Percentiles rank a stretch among this genome's conserved stretches.
These are phyloP conservation scores for Entomobrya proxima DNA, from an alignment of 2,888 invertebrate species.

Conservation along the genomic window DNA sequence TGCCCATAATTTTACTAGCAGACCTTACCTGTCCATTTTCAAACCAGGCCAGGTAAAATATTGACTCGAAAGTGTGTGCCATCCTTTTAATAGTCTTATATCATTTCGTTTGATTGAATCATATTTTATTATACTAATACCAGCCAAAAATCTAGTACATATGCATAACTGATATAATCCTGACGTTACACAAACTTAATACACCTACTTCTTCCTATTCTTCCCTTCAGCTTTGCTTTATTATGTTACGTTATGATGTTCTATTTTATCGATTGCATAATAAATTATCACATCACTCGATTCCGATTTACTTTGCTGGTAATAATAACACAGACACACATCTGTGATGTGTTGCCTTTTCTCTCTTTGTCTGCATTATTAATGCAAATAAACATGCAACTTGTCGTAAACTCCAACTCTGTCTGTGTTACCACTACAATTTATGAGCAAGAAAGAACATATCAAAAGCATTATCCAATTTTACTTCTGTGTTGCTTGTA, in stretches of 20 bases:
- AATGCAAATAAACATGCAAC: constrained; percentile 60
- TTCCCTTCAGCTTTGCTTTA: neutral
- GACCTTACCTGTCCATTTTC: constrained; percentile 23
- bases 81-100: no score
- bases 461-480: neutral
- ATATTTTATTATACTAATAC: no score
- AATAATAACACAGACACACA: constrained; percentile 23
- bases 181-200: neutral
- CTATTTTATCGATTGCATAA: constrained; percentile 62
- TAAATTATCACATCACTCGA: constrained; percentile 57
- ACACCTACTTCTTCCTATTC: neutral
- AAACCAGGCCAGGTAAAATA: constrained; percentile 9
- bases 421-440: neutral
- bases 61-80: neutral
- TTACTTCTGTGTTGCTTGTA: constrained; percentile 11
- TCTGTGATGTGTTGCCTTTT: constrained; percentile 26
- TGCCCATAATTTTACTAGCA: neutral
- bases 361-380: constrained; percentile 45
- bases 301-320: constrained; percentile 35
- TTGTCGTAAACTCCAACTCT: neutral
- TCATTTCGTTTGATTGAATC: no score
- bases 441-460: neutral
- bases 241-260: constrained; percentile 3
- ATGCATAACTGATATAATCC: no score
- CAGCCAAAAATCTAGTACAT: no score